These are phyloP conservation scores for Myiozetetes cayanensis DNA, from an alignment of 2,113 vertebrate genomes.

Conservation along the genomic window DNA sequence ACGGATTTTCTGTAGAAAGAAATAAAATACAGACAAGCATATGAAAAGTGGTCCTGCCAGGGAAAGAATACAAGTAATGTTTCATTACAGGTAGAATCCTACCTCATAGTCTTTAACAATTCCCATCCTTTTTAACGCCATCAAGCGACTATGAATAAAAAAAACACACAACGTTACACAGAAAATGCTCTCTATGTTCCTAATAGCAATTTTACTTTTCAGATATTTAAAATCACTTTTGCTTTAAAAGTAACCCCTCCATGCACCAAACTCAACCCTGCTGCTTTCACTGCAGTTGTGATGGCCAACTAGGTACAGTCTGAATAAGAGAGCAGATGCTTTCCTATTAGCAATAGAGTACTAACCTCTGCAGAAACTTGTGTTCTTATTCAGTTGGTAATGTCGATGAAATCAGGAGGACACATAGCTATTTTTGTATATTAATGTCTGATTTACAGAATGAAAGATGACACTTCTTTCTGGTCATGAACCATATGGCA, in stretches of 20 bases:
- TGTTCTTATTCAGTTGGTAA: background rate
- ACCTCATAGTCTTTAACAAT: constrained; percentile 98
- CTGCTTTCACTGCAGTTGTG: background rate
- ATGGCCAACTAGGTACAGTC: background rate
- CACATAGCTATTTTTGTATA: background rate
- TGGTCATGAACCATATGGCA: background rate
- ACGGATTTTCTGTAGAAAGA: constrained; percentile 88
- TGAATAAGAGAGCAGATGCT: background rate
- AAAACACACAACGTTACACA: background rate
- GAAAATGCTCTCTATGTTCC: background rate
- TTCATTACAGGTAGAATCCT: constrained; percentile 15
- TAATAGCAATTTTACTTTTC: background rate
- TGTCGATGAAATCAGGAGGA: background rate
- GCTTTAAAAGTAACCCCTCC: background rate
- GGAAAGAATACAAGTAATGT: background rate
- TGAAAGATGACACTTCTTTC: background rate
- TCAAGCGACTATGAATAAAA: constrained; percentile 82
- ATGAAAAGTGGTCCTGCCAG: background rate
- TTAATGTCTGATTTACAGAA: background rate
- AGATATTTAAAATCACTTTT: background rate
- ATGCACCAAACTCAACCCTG: background rate
- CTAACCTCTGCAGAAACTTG: background rate
- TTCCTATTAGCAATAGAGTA: background rate
- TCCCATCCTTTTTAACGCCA: constrained; percentile 98
- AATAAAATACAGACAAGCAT: background rate